Conservation (phyloP, 1,140 invertebrate species). For the Sesamia nonagrioides region DNA sequence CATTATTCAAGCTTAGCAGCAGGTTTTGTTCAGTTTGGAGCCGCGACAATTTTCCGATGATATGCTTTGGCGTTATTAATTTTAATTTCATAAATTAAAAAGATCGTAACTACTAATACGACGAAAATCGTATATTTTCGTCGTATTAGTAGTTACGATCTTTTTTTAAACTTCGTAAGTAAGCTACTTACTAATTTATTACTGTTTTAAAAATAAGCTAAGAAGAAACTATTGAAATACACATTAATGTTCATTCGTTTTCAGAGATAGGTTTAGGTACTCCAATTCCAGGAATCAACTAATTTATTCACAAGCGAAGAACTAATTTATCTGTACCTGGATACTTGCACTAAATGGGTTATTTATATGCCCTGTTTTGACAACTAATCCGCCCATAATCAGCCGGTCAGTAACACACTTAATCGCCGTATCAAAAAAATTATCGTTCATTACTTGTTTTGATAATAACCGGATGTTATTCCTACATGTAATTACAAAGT, state of each 20-base stretch:
- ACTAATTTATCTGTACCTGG: slow-evolving; percentile 10
- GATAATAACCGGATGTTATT: slow-evolving; percentile 40
- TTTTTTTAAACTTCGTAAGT: too few species aligned
- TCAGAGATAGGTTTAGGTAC: too few species aligned
- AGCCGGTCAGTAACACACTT: background rate
- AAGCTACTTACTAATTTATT: too few species aligned
- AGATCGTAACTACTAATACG: background rate
- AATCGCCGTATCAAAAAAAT: slow-evolving; percentile 26
- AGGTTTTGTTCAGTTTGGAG: background rate
- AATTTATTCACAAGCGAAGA: background rate
- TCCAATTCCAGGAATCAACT: background rate
- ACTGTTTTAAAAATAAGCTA: too few species aligned
- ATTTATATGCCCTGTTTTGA: slow-evolving; percentile 3
- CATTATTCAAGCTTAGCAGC: slow-evolving; percentile 3
- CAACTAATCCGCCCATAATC: slow-evolving; percentile 20
- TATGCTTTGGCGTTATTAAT: background rate
- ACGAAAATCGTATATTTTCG: too few species aligned
- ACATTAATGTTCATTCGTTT: too few species aligned
- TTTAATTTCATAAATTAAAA: background rate
- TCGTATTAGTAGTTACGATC: too few species aligned
- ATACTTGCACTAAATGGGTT: background rate
- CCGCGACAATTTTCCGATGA: background rate
- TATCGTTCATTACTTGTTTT: slow-evolving; percentile 20
- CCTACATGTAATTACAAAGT: slow-evolving; percentile 21
- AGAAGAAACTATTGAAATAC: background rate